phyloP scores from a whole-genome alignment of 2,113 vertebrate genomes.

The Carollia perspicillata region DNA sequence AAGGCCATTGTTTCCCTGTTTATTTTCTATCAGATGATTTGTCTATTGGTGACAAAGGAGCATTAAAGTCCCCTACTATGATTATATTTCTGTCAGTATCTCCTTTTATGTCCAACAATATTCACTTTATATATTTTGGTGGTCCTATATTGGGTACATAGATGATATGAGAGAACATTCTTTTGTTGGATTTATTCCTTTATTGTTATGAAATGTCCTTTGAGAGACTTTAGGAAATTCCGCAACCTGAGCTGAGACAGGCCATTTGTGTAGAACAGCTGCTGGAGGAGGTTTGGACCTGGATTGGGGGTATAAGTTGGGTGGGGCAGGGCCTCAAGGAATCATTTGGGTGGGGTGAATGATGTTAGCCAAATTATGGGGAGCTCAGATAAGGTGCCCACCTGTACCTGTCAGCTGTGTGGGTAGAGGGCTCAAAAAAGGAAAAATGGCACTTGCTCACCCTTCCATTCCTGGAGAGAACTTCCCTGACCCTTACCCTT shows the following conservation, averaged over 20 bases:
- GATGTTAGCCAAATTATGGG: not conserved
- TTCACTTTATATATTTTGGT: not conserved
- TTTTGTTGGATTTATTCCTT: not conserved
- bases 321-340: not conserved
- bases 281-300: not conserved
- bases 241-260: not conserved
- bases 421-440: not conserved
- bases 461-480: not conserved
- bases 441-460: not conserved
- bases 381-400: not conserved
- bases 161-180: not conserved
- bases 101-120: not conserved
- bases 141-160: not conserved
- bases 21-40: too few relatives aligned
- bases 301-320: not conserved
- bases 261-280: not conserved
- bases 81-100: not conserved
- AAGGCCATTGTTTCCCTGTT: too few relatives aligned
- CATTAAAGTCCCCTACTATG: not conserved
- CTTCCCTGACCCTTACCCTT: not conserved
- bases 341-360: not conserved
- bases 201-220: not conserved
- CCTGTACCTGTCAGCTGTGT: not conserved
- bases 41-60: too few relatives aligned
- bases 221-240: not conserved